Conservation (phyloP, 2,113 vertebrate genomes). For the Anser brachyrhynchus region DNA sequence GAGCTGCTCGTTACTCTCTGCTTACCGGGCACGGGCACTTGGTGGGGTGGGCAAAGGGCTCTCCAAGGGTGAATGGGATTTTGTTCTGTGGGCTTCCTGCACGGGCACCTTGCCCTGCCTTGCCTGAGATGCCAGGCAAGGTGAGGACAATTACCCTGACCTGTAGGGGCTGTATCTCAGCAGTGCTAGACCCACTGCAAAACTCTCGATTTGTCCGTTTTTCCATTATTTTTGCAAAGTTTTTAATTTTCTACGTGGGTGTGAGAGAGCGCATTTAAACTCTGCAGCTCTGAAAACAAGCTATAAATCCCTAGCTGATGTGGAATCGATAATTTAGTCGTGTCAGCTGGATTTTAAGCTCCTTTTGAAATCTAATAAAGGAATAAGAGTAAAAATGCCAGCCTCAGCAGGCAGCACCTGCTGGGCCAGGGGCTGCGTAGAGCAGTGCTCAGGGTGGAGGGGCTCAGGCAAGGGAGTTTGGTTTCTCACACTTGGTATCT, state of each 20-base stretch:
- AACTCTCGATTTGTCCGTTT: not conserved
- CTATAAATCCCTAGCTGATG: not conserved
- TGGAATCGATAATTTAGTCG: not conserved
- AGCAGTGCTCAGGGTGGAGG: not conserved
- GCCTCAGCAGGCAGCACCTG: conserved; percentile 25
- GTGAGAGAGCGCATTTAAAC: not conserved
- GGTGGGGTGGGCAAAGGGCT: not conserved
- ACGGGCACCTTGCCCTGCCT: accelerated
- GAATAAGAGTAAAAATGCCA: not conserved
- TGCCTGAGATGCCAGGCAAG: not conserved
- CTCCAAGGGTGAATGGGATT: not conserved
- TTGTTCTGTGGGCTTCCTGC: accelerated
- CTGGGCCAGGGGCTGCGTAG: not conserved
- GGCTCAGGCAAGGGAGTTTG: not conserved
- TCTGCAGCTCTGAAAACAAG: not conserved
- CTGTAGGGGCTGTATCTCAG: not conserved
- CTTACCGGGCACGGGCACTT: not conserved
- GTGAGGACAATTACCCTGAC: not conserved
- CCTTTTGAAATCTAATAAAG: conserved; percentile 9
- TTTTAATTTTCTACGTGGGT: not conserved
- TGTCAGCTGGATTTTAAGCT: conserved; percentile 17
- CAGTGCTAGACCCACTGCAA: not conserved
- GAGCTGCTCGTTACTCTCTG: not conserved
- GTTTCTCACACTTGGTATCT: not conserved
- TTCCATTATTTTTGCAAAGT: not conserved